Percentiles rank a stretch among this genome's conserved stretches.
These are phyloP conservation scores for Eilema griseolum DNA, from an alignment of 2,888 invertebrate genomes.

Conservation along the genomic window DNA sequence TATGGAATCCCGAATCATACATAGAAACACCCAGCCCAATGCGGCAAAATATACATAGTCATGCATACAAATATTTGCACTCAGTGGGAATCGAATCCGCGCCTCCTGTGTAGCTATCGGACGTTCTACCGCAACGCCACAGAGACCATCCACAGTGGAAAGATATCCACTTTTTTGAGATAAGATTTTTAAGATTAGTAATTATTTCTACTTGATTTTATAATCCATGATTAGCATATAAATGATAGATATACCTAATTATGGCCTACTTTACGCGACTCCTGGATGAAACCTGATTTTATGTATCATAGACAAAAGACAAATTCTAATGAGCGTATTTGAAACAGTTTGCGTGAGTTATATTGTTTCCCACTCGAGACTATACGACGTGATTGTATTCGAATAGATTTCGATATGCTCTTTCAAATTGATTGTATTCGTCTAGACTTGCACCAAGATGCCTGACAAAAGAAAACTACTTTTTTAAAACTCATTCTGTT, in stretches of 20 bases:
- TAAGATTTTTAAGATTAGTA: constrained; percentile 18
- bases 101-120: too few relatives aligned
- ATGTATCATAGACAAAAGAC: not conserved
- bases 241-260: not conserved
- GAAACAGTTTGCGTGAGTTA: not conserved
- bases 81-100: too few relatives aligned
- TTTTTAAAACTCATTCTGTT: not conserved
- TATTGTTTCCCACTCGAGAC: not conserved
- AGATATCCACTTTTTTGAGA: constrained; percentile 27
- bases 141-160: constrained; percentile 20
- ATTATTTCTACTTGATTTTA: too few relatives aligned
- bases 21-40: too few relatives aligned
- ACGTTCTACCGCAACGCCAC: too few relatives aligned
- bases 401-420: not conserved
- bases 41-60: too few relatives aligned
- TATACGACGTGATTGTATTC: not conserved
- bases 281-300: not conserved
- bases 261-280: not conserved
- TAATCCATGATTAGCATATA: not conserved
- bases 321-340: not conserved
- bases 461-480: not conserved
- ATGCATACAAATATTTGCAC: too few relatives aligned
- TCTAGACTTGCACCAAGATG: not conserved
- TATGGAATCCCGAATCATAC: too few relatives aligned
- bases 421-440: not conserved